Evolutionary conservation across 1,140 invertebrate species (phyloP), one percentile per base, ranked within the genome.

Genomic region (Meteorus sp.): DNA sequence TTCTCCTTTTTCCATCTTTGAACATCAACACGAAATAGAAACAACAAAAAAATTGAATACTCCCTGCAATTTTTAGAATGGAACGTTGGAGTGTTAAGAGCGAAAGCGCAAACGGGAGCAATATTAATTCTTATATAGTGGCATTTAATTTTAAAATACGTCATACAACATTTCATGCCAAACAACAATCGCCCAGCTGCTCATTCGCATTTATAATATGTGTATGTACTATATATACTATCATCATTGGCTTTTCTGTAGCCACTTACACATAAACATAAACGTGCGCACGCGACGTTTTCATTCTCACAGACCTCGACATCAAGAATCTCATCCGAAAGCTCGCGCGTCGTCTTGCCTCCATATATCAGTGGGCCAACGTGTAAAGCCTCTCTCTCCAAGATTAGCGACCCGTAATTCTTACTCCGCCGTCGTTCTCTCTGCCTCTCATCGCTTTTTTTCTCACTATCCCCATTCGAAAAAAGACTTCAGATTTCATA

Each of bases 341-440:
- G n/a, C n/a, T n/a, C n/a, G 20, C 33, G 45, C 27, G 47, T 52
- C 61, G 62, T 61, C 59, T 56, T 51, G 51, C 55, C 35, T 7
- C 58, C 58, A 68, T 64, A 69, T 58, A 66, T 69, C 63, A 64
- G n/a, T n/a, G n/a, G 52, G 52, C 43, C 43, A 29, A 39, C 51
- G 19, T n/a, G n/a, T 39, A 54, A 59, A 63, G 56, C 66, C 62
- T 43, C 62, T 52, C n/a, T 61, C 50, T 67, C 68, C 63, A 60
- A 63, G 69, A 71, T 71, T 71, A 71, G 68, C 66, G 60, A 48
- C 33, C 66, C 64, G 64, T 70, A 68, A 70, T 55, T 71, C 68
- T 71, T 54, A 29, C 50, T 22, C 45, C 56, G 23, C 17, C 0
- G 35, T 29, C 31, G 2, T 29, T 62, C 56, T 60, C 29, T 53